Evolutionary conservation across 2,888 invertebrate species (phyloP).

Genomic region (Maniola hyperantus): DNA sequence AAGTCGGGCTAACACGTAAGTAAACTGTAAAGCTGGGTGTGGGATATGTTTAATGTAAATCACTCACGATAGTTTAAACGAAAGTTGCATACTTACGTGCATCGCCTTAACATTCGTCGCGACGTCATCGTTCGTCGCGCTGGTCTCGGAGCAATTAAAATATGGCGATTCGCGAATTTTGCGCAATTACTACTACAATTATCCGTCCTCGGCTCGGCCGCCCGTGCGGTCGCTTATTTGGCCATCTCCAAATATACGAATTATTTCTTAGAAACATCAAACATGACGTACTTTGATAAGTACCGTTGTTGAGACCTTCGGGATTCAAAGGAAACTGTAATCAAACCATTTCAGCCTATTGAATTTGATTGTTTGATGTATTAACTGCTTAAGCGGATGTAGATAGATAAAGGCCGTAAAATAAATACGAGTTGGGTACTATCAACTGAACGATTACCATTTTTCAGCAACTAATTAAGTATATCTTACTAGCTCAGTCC

Average conservation of each 20-base stretch:
- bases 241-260: conserved; percentile 3
- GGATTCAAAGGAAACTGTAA: neutral
- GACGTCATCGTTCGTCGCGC: conserved; percentile 13
- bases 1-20: too few relatives aligned
- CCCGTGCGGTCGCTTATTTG: neutral
- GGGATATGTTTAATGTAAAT: too few relatives aligned
- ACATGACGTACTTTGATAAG: neutral
- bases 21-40: too few relatives aligned
- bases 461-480: too few relatives aligned
- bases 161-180: conserved; percentile 41
- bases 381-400: too few relatives aligned
- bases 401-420: too few relatives aligned
- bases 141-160: conserved; percentile 43
- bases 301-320: conserved; percentile 3
- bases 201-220: conserved; percentile 3
- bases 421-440: too few relatives aligned
- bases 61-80: too few relatives aligned
- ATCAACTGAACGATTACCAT: neutral
- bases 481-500: too few relatives aligned
- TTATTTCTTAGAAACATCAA: neutral
- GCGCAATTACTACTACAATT: conserved; percentile 39
- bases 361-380: neutral
- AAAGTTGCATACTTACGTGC: too few relatives aligned
- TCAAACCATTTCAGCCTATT: neutral
- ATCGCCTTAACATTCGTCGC: neutral